These are phyloP conservation scores for Cydia fagiglandana DNA, from an alignment of 1,140 invertebrate genomes.

Conservation along the genomic window DNA sequence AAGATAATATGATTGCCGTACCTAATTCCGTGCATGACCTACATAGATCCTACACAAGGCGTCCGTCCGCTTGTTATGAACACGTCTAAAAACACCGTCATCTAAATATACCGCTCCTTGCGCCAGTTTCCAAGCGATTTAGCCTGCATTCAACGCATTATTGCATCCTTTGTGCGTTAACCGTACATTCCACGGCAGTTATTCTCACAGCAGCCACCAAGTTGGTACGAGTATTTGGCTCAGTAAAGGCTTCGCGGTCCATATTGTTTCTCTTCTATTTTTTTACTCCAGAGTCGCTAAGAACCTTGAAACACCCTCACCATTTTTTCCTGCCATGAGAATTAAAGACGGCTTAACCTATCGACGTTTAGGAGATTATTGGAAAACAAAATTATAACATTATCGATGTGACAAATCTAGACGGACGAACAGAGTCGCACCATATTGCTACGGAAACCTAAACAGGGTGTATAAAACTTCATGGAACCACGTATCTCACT, in stretches of 20 bases:
- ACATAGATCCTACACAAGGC: neutral
- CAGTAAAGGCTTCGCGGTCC: neutral
- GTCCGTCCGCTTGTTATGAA: neutral
- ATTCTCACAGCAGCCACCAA: constrained; percentile 4
- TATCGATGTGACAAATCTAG: no score
- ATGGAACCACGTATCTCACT: neutral
- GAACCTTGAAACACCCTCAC: no score
- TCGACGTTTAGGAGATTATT: no score
- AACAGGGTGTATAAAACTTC: no score
- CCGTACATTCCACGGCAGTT: constrained; percentile 27
- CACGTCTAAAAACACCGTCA: constrained; percentile 36
- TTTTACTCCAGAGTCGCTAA: no score
- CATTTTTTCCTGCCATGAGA: no score
- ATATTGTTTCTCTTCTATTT: no score
- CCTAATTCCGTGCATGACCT: neutral
- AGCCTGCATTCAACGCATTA: constrained; percentile 50
- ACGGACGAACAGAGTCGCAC: no score
- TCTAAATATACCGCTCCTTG: constrained; percentile 46
- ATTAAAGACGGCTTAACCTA: no score
- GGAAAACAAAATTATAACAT: no score
- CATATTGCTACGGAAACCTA: no score
- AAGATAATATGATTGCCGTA: no score
- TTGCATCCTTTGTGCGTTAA: constrained; percentile 51
- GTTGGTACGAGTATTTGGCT: neutral
- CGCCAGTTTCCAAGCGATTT: constrained; percentile 49